Base-by-base conservation (phyloP, 1,140 invertebrate genomes). In the Eufriesea mexicana region DNA sequence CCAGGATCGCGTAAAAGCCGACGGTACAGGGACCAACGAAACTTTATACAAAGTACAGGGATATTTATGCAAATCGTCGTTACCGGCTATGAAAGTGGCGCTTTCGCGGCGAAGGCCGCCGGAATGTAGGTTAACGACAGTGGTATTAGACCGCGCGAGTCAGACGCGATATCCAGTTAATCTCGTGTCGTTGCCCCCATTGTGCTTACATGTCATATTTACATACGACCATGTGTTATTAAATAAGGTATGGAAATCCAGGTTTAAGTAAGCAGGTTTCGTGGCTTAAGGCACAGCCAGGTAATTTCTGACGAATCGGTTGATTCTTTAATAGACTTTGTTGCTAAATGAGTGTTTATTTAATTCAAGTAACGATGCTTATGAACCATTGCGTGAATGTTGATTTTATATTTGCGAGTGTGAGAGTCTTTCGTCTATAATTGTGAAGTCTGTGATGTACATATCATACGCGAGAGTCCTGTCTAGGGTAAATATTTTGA, bases 1-100 rank as follows among this genome's bases (percentile, higher is more conserved):
- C 35, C 20, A 45, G 64, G 23, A 45, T 45, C 42, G 42, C 14
- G 45, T 25, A 47, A 25, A 47, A 72, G 18, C 51, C 28, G 42
- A 6, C 35, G 35, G n/a, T 28, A 35, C 49, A 42, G 25, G 28
- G 35, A 23, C 6, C 70, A 18, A 20, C 2, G 20, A 67, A 82
- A 76, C 51, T 55, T 75, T 51, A 57, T 76, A 64, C 74, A 59
- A 82, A 66, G 35, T 45, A 23, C 10, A 5, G 72, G 10, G 47
- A 61, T 49, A 82, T 82, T 76, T 82, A 82, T 76, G 79, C 79
- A 76, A 82, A 82, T 82, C 73, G 79, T 51, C 28, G 51, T 76
- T 55, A 10, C 72, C 14, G 54, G 25, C n/a, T 66, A 57, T 76
- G 79, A 76, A 82, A 67, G 79, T 76, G 54, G 61, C 57, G 51